Percentiles rank a stretch among this genome's conserved stretches.
Evolutionary conservation across 35 echinoderm and acorn worm genomes (phyloP).

Genomic region (Stichopus chloronotus): DNA sequence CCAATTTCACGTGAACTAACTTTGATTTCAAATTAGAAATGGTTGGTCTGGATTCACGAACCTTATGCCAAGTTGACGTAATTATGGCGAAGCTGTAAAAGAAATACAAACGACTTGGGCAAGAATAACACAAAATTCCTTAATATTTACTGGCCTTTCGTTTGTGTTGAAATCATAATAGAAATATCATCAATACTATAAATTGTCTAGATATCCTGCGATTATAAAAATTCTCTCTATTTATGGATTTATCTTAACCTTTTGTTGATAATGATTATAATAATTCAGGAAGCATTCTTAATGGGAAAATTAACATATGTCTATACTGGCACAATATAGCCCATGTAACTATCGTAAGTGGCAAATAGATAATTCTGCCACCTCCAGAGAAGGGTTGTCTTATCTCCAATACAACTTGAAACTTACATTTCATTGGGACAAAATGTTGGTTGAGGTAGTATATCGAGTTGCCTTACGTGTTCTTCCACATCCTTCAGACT

Average conservation of each 20-base stretch:
- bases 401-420: not conserved
- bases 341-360: not conserved
- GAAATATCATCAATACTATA: not conserved
- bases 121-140: not conserved
- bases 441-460: not conserved
- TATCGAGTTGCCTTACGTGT: not conserved
- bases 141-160: not conserved
- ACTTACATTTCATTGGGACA: conserved; percentile 6
- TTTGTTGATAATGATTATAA: not conserved
- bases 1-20: no score
- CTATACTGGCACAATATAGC: not conserved
- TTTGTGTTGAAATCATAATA: not conserved
- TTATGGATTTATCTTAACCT: not conserved
- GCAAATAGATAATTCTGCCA: not conserved
- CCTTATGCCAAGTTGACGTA: conserved; percentile 14
- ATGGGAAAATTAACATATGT: not conserved
- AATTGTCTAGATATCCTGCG: not conserved
- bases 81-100: not conserved
- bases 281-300: not conserved
- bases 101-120: not conserved
- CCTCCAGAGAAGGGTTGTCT: not conserved
- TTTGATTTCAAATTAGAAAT: not conserved
- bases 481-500: not conserved
- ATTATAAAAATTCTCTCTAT: not conserved
- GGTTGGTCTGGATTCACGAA: not conserved